Evolutionary conservation across 2,113 vertebrate species (phyloP), one percentile per base, ranked within the genome.

Genomic region (Scatophagus argus): DNA sequence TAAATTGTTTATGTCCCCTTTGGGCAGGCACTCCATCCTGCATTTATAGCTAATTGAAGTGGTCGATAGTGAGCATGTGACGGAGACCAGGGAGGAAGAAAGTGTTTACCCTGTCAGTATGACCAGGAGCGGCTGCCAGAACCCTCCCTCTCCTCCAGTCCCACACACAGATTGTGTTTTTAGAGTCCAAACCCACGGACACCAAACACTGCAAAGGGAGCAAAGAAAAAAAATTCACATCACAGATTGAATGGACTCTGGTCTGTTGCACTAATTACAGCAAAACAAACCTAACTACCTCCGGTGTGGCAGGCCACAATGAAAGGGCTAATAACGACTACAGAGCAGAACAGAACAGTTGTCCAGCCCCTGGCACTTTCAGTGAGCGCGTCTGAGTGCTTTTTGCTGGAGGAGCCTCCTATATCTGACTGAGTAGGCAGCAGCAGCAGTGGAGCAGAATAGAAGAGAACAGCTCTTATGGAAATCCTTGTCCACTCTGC

Each of bases 111-210:
- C 98, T 96, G 89, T 99, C 98, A 58, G 97, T 98, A 77, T 99
- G 98, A 90, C 98, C 98, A 55, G 98, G 97, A 87, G 98, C 97
- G 73, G 96, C 95, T 73, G 98, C 98, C 69, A 99, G 92, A 87
- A 99, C 94, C 87, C 95, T 98, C 52, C 98, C 98, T 93, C 91
- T 97, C 85, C 96, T 97, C 98, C 98, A 99, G 92, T 99, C 98
- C 98, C 98, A 99, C 68, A 99, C 96, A 88, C 97, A 99, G 89
- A 99, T 96, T 74, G 96, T 97, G 93, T 99, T 99, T 95, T 99
- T 99, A 0, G 98, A 97, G 94, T 99, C 98, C 88, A 99, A 95
- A 82, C 98, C 98, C 88, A 99, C 97, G 5, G 98, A 99, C 84
- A 99, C 97, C 94, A 99, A 94, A 86, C 97, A 97, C 98, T 99